Evolutionary conservation across 1,140 invertebrate genomes (phyloP).

Genomic region (Acromyrmex charruanus): DNA sequence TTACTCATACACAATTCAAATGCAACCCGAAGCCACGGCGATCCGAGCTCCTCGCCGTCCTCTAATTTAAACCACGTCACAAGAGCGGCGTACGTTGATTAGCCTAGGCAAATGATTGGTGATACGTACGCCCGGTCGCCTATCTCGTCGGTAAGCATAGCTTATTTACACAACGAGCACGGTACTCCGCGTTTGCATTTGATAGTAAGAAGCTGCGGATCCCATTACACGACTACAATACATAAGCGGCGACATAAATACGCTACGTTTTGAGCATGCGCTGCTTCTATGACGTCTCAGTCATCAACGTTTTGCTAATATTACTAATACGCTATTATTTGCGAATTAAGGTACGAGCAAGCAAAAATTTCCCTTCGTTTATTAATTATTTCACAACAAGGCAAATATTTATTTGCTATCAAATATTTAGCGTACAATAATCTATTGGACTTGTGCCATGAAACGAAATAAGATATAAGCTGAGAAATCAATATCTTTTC

Average conservation of each 20-base stretch:
- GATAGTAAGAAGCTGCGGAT: conserved; percentile 55
- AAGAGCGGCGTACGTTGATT: conserved; percentile 57
- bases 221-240: conserved; percentile 42
- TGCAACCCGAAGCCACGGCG: conserved; percentile 49
- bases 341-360: not conserved
- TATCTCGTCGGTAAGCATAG: conserved; percentile 58
- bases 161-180: conserved; percentile 48
- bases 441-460: not conserved
- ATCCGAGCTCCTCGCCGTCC: conserved; percentile 42
- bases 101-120: conserved; percentile 56
- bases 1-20: conserved; percentile 63
- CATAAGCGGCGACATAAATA: conserved; percentile 43
- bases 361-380: not conserved
- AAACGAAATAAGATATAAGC: conserved; percentile 1
- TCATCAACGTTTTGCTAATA: not conserved
- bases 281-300: not conserved
- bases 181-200: conserved; percentile 36
- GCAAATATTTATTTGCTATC: not conserved
- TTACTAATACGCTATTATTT: not conserved
- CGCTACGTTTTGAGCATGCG: not conserved
- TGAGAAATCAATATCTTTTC: conserved; percentile 9
- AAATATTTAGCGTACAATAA: not conserved
- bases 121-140: conserved; percentile 46
- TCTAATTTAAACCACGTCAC: conserved; percentile 59
- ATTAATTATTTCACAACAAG: not conserved